Conservation (phyloP, 2,113 vertebrate genomes). For the Sceloporus tristichus region DNA sequence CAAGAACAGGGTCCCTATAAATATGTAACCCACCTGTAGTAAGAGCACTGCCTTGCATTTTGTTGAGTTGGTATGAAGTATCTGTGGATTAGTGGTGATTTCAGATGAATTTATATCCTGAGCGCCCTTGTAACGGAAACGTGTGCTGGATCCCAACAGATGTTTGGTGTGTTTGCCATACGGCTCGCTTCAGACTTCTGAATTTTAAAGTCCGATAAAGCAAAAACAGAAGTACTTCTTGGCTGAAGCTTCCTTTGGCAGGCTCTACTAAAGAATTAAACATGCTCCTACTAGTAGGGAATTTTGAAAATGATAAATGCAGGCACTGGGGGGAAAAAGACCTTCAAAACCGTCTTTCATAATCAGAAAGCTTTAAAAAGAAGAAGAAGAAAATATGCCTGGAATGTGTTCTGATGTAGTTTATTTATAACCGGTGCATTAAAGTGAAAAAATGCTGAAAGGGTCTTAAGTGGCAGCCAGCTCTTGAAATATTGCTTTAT, state of each 20-base stretch:
- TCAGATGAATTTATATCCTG: background rate
- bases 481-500: conserved; percentile 52
- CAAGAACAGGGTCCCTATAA: too few relatives aligned
- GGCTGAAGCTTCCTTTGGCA: conserved; percentile 63
- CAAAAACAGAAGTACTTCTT: conserved; percentile 57
- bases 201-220: background rate
- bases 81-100: background rate
- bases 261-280: conserved; percentile 50
- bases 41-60: too few relatives aligned
- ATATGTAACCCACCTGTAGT: background rate
- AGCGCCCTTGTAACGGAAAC: background rate
- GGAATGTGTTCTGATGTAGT: conserved; percentile 62
- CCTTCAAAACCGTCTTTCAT: conserved; percentile 59
- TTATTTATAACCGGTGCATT: conserved; percentile 72
- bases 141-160: background rate
- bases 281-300: conserved; percentile 24
- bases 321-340: conserved; percentile 49
- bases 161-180: background rate
- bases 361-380: conserved; percentile 44
- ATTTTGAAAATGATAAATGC: conserved; percentile 52
- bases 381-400: conserved; percentile 35
- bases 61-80: background rate
- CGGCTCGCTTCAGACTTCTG: background rate
- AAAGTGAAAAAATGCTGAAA: conserved; percentile 68
- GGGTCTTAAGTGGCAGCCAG: conserved; percentile 47